Evolutionary conservation across 2,113 vertebrate genomes (phyloP).

Genomic region (Struthio camelus): DNA sequence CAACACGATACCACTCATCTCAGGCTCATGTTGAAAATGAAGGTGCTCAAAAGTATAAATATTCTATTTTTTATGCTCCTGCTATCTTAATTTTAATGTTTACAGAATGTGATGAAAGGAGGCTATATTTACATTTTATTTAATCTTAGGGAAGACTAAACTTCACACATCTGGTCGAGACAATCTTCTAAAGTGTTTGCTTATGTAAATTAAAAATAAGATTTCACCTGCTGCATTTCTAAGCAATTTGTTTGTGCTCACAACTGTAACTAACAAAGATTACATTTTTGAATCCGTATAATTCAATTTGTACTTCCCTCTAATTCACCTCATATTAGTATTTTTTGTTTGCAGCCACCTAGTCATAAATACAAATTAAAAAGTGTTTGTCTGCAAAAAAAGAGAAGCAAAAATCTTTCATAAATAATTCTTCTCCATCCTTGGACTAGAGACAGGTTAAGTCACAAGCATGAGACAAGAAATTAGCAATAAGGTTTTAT

Average conservation of each 20-base stretch:
- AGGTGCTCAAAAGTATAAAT: conserved; percentile 11
- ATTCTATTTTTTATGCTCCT: not conserved
- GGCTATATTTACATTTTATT: conserved; percentile 52
- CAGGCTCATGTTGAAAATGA: conserved; percentile 26
- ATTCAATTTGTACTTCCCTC: conserved; percentile 60
- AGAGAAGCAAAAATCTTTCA: not conserved
- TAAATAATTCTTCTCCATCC: not conserved
- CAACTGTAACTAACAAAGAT: conserved; percentile 64
- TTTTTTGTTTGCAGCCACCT: conserved; percentile 8
- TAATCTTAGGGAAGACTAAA: conserved; percentile 58
- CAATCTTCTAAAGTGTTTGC: conserved; percentile 60
- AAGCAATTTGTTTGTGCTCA: conserved; percentile 66
- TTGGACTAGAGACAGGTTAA: not conserved
- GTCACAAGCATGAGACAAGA: not conserved
- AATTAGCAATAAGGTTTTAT: not conserved
- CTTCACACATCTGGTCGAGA: conserved; percentile 48
- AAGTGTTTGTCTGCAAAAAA: not conserved
- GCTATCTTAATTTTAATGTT: conserved; percentile 55
- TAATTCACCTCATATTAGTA: conserved; percentile 35
- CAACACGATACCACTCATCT: not conserved
- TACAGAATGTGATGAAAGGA: conserved; percentile 56
- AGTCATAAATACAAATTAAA: conserved; percentile 4
- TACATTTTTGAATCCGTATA: conserved; percentile 58
- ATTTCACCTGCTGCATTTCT: conserved; percentile 57
- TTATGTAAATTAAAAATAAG: conserved; percentile 62